A percentile compares a stretch with the other conserved stretches of the same genome.
phyloP scores from a whole-genome alignment of 2,113 vertebrate species.

The Egretta garzetta region DNA sequence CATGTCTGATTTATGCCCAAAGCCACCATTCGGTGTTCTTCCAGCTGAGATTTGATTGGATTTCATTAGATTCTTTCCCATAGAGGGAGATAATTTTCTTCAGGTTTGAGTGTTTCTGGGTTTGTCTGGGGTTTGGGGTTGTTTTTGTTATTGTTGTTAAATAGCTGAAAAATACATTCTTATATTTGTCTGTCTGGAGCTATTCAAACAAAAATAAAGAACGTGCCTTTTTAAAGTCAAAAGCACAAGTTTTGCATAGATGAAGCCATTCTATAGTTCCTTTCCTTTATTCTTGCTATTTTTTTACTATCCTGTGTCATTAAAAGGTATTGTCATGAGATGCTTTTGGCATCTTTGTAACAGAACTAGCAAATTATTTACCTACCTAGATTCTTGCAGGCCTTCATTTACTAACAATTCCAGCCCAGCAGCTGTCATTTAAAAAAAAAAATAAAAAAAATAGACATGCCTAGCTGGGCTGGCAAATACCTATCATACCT shows the following conservation, averaged over 20 bases:
- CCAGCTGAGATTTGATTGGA: slow-evolving; percentile 56
- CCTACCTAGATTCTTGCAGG: not conserved
- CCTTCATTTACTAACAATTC: not conserved
- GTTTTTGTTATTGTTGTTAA: not conserved
- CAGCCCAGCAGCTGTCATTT: not conserved
- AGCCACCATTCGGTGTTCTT: slow-evolving; percentile 49
- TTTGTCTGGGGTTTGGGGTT: not conserved
- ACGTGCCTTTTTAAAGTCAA: not conserved
- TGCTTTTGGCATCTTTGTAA: not conserved
- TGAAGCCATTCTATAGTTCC: not conserved
- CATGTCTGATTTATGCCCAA: slow-evolving; percentile 62
- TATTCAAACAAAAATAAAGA: not conserved
- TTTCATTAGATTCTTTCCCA: slow-evolving; percentile 61
- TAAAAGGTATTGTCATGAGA: not conserved
- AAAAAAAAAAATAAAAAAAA: not conserved
- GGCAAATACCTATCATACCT: not conserved
- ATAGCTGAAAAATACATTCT: not conserved
- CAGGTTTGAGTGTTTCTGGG: not conserved
- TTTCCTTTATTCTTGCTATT: not conserved
- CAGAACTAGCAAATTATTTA: not conserved
- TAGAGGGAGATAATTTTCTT: slow-evolving; percentile 20
- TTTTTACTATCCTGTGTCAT: not conserved
- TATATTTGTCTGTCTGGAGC: not conserved
- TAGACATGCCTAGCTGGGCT: not conserved
- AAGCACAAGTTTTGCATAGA: not conserved